A percentile compares a stretch with the other conserved stretches of the same genome.
Evolutionary conservation across 1,140 invertebrate species (phyloP).

Genomic region (Bombus cullumanus): DNA sequence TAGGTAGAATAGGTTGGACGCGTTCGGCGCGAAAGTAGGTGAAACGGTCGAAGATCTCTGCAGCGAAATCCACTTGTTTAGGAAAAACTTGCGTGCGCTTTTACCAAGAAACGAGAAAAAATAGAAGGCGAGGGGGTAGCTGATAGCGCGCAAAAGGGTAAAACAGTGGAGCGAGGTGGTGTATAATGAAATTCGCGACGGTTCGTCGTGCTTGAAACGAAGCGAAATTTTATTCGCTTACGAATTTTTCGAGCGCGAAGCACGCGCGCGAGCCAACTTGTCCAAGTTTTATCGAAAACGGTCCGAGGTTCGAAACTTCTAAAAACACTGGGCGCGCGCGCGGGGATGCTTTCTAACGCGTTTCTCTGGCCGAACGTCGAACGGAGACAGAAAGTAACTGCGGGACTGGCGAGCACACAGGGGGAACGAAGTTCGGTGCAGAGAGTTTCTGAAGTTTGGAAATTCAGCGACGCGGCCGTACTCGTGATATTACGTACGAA

Average conservation of each 20-base stretch:
- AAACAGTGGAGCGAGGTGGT: neutral
- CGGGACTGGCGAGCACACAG: neutral
- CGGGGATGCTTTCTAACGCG: slow-evolving; percentile 10
- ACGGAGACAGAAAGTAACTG: neutral
- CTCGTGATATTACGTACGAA: slow-evolving; percentile 43
- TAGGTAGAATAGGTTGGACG: neutral
- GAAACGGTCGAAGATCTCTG: neutral
- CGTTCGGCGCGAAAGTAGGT: neutral
- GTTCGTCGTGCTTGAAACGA: slow-evolving; percentile 1
- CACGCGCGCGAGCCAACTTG: neutral
- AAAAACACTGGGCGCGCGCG: slow-evolving; percentile 33
- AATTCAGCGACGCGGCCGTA: slow-evolving; percentile 20
- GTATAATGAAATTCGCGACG: slow-evolving; percentile 9
- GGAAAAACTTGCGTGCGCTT: neutral
- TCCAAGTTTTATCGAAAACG: slow-evolving; percentile 37
- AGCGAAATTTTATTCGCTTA: neutral
- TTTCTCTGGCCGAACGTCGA: too few relatives aligned
- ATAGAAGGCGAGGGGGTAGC: neutral
- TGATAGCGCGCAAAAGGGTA: neutral
- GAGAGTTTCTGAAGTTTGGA: slow-evolving; percentile 29
- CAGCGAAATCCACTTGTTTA: neutral
- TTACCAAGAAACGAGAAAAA: neutral
- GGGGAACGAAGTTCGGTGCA: neutral
- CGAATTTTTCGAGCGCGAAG: neutral
- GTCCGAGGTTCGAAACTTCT: slow-evolving; percentile 8